A percentile compares a stretch with the other conserved stretches of the same genome.
Evolutionary conservation across 1,140 invertebrate genomes (phyloP).

Genomic region (Drosophila sp.): DNA sequence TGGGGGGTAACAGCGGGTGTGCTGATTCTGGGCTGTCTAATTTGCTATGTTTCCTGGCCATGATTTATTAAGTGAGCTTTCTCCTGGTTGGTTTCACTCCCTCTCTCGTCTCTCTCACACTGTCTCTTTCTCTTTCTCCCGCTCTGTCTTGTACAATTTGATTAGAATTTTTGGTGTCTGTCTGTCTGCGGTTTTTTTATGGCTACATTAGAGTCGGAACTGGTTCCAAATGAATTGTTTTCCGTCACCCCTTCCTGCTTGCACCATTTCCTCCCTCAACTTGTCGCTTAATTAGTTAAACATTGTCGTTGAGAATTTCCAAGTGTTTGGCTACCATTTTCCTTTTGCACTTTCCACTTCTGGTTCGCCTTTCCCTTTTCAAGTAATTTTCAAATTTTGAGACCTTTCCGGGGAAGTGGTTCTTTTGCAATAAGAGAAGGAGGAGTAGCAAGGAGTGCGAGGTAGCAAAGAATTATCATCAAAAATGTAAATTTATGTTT

Average conservation of each 20-base stretch:
- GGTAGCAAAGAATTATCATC: slow-evolving; percentile 67
- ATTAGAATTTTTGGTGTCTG: slow-evolving; percentile 66
- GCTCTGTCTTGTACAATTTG: slow-evolving; percentile 44
- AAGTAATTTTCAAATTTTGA: slow-evolving; percentile 1
- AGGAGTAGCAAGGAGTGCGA: no score
- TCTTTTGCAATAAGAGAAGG: not conserved
- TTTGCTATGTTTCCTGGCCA: slow-evolving; percentile 44
- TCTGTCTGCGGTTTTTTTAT: slow-evolving; percentile 68
- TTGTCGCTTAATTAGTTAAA: slow-evolving; percentile 74
- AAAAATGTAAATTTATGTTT: slow-evolving; percentile 81
- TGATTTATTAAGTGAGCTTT: slow-evolving; percentile 75
- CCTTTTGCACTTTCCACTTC: slow-evolving; percentile 19
- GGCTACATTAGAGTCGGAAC: slow-evolving; percentile 70
- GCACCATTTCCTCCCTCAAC: slow-evolving; percentile 6
- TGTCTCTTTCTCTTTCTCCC: not conserved
- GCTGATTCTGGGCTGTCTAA: slow-evolving; percentile 49
- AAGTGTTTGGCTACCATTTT: slow-evolving; percentile 2
- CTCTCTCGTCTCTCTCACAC: not conserved
- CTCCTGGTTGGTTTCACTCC: slow-evolving; percentile 49
- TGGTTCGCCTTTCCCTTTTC: slow-evolving; percentile 11
- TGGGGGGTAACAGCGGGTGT: slow-evolving; percentile 7
- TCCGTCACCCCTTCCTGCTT: not conserved
- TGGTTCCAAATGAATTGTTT: slow-evolving; percentile 58
- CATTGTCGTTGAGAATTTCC: slow-evolving; percentile 44
- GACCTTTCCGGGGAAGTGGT: not conserved